Evolutionary conservation across 2,797 vertebrate genomes (phyloP).

Genomic region (Nyctibius grandis): DNA sequence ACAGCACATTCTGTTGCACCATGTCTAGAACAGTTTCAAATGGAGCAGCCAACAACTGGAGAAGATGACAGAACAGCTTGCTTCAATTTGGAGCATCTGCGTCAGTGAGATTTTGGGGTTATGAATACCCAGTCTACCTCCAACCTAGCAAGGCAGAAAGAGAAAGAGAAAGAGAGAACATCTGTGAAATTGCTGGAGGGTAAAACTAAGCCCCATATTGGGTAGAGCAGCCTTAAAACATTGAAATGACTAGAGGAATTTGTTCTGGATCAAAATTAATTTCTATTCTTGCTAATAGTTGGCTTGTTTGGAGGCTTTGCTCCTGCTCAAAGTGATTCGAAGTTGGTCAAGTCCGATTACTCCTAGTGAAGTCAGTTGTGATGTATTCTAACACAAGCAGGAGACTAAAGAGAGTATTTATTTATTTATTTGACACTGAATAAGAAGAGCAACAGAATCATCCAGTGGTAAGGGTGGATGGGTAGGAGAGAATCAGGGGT

Average conservation of each 20-base stretch:
- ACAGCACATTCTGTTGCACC: conserved; percentile 6
- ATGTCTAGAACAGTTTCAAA: conserved; percentile 25
- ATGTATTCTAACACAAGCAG: background rate
- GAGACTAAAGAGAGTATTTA: background rate
- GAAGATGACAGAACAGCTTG: conserved; percentile 52
- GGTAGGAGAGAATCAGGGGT: background rate
- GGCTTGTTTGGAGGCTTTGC: background rate
- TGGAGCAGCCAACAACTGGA: conserved; percentile 33
- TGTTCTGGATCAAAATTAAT: background rate
- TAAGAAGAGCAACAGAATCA: background rate
- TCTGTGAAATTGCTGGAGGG: conserved; percentile 21
- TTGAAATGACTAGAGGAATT: background rate
- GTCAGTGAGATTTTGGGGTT: conserved; percentile 37
- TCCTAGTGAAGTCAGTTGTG: background rate
- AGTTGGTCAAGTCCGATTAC: background rate
- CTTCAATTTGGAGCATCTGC: conserved; percentile 55
- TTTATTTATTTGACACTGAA: background rate
- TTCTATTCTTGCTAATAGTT: background rate
- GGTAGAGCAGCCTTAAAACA: background rate
- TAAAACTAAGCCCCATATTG: background rate
- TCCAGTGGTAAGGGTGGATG: background rate
- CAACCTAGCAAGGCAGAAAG: background rate
- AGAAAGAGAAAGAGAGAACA: background rate
- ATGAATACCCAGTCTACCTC: conserved; percentile 20
- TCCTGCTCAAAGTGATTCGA: background rate